These are phyloP conservation scores for Schizopygopsis pylzovi DNA, from an alignment of 2,797 vertebrate species.

Conservation along the genomic window DNA sequence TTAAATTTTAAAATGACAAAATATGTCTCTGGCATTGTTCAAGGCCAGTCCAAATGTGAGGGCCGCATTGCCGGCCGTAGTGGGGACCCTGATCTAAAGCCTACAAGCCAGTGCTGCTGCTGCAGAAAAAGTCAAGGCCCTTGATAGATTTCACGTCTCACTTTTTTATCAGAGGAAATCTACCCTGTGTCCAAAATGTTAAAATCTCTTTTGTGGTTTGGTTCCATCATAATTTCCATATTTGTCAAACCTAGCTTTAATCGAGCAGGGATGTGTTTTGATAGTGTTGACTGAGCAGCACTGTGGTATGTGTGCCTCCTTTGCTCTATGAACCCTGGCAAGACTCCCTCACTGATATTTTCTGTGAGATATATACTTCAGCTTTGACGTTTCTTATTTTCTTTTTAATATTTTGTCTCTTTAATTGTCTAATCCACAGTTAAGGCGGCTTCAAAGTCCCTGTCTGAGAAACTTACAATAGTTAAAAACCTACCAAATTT, in stretches of 20 bases:
- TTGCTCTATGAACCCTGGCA: slow-evolving; percentile 64
- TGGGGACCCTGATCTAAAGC: no score
- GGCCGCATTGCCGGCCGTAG: no score
- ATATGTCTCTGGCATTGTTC: no score
- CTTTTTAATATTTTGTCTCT: neutral
- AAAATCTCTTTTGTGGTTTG: slow-evolving; percentile 11
- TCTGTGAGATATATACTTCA: neutral
- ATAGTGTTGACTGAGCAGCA: slow-evolving; percentile 31
- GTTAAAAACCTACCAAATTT: neutral
- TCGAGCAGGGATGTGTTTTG: neutral
- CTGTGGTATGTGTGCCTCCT: slow-evolving; percentile 58
- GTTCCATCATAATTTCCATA: neutral
- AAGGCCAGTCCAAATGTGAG: no score
- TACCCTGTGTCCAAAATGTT: slow-evolving; percentile 71
- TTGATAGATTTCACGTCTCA: neutral
- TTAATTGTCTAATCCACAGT: slow-evolving; percentile 16
- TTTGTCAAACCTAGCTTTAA: neutral
- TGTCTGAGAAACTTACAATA: neutral
- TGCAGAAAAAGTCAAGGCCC: slow-evolving; percentile 11
- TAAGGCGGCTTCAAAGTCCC: neutral
- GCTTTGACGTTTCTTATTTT: neutral
- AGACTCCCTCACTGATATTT: slow-evolving; percentile 50
- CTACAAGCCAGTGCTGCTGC: neutral
- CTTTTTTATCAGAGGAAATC: slow-evolving; percentile 38
- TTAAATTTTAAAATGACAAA: no score